Conservation (phyloP, 2,113 vertebrate species). For the Paratilapia polleni region DNA sequence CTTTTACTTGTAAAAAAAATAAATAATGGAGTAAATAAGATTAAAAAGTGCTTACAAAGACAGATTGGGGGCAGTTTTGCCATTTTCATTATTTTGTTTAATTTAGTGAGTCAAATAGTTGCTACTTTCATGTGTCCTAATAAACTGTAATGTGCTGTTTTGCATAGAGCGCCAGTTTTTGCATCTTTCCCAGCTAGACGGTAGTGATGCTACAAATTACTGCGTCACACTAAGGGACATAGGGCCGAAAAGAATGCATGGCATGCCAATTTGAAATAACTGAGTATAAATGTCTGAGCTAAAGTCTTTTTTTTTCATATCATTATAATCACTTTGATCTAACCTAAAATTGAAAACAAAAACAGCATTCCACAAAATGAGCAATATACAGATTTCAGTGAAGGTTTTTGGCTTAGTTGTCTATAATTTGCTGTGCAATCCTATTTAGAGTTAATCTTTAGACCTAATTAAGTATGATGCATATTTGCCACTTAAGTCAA, state of each 20-base stretch:
- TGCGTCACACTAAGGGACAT: background rate
- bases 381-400: slow-evolving; percentile 13
- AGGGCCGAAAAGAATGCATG: background rate
- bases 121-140: slow-evolving; percentile 15
- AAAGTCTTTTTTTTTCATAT: slow-evolving; percentile 7
- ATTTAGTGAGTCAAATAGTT: slow-evolving; percentile 39
- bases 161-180: background rate
- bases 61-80: background rate
- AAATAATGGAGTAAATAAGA: slow-evolving; percentile 4
- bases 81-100: slow-evolving; percentile 11
- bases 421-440: slow-evolving; percentile 48
- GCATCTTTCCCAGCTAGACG: background rate
- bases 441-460: slow-evolving; percentile 65
- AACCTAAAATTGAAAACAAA: slow-evolving; percentile 21
- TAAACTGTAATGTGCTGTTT: slow-evolving; percentile 8
- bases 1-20: background rate
- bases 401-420: slow-evolving; percentile 33
- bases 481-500: slow-evolving; percentile 46
- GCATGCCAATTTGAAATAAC: background rate
- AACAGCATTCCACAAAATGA: slow-evolving; percentile 23
- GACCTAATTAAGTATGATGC: slow-evolving; percentile 62
- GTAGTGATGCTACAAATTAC: background rate
- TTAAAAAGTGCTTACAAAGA: background rate
- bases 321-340: slow-evolving; percentile 22
- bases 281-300: background rate